Evolutionary conservation across 2,888 invertebrate species (phyloP).

Genomic region (Hyles lineata): DNA sequence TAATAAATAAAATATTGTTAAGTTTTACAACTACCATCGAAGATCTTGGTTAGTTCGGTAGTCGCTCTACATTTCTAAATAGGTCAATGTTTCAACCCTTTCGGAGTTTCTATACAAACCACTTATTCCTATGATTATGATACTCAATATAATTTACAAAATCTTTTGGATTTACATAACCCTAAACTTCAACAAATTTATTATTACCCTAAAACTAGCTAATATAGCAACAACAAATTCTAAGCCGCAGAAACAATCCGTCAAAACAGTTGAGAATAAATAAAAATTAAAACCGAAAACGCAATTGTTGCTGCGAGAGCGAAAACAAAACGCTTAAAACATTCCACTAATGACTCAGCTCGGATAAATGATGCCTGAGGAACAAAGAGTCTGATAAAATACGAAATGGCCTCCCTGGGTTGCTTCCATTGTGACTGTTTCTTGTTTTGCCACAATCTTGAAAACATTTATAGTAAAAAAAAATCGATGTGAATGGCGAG

Average conservation of each 20-base stretch:
- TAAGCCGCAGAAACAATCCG: slow-evolving; percentile 25
- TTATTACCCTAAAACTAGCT: not conserved
- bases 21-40: too few species aligned
- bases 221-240: not conserved
- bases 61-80: too few species aligned
- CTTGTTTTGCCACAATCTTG: slow-evolving; percentile 1
- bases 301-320: slow-evolving; percentile 54
- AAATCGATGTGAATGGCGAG: too few species aligned
- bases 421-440: not conserved
- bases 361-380: slow-evolving; percentile 56
- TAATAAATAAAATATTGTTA: too few species aligned
- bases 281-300: slow-evolving; percentile 46
- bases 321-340: slow-evolving; percentile 60
- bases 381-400: slow-evolving; percentile 57
- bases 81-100: too few species aligned
- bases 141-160: too few species aligned
- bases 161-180: too few species aligned
- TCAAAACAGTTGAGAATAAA: slow-evolving; percentile 34
- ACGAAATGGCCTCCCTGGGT: slow-evolving; percentile 42
- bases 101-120: too few species aligned
- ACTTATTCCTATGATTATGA: too few species aligned
- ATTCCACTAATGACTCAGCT: slow-evolving; percentile 64
- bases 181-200: too few species aligned
- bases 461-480: not conserved
- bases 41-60: too few species aligned